Evolutionary conservation across 2,888 invertebrate genomes (phyloP), one percentile per base, ranked within the genome.

Genomic region (Blomia tropicalis): DNA sequence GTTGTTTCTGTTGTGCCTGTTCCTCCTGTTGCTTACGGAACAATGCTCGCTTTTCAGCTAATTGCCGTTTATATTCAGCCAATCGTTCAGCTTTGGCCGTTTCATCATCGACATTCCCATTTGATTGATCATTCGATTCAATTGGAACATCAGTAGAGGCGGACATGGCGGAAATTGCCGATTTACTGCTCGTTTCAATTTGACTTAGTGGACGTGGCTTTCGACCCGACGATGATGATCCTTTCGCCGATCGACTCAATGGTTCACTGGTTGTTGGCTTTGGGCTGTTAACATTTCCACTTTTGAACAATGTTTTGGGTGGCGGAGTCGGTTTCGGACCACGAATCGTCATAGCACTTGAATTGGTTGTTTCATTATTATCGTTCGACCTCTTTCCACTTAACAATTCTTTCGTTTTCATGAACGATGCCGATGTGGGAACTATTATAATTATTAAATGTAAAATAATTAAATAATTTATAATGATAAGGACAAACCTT

Each of bases 141-240:
- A 47, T 14, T 25, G 22, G 51, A 7, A 47, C 51, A 14, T 7
- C 27, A 14, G 51, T 7, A 14, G 51, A 7, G n/a, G 23, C 7
- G 51, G 22, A 7, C 7, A 19, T 19, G 14, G 22, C 27, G 7
- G 51, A 7, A 17, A 17, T 17, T 36, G 36, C 36, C 14, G 27
- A 7, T n/a, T 47, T 47, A 19, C 29, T 31, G 27, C 17, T 56
- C 4, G 56, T n/a, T 11, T 56, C 56, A 56, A 56, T 30, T 56
- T 56, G 56, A 56, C 56, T 56, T 32, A 56, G 56, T 27, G 56
- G 56, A 56, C 56, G 56, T 22, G 56, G 56, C 23, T 56, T 56
- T 32, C 25, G 51, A 47, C 51, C 29, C 11, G 29, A 2, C 2
- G 29, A 14, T 29, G 2, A 19, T 29, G 11, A 11, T n/a, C n/a